Evolutionary conservation across 2,888 invertebrate genomes (phyloP).

Genomic region (Sepioteuthis lessoniana): DNA sequence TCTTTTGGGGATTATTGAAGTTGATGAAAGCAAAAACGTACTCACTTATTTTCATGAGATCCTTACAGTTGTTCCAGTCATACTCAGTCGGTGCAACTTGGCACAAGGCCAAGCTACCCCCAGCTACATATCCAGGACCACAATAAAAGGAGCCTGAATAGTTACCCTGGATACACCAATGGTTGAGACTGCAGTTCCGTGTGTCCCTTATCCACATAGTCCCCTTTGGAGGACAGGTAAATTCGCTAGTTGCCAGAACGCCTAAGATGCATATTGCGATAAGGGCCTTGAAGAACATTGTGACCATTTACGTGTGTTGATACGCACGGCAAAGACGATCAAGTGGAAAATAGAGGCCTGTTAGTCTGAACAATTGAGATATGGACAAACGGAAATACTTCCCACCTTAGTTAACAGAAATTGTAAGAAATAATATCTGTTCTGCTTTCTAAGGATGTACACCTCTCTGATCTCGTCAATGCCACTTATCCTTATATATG

Average conservation of each 20-base stretch:
- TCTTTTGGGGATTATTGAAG: no score
- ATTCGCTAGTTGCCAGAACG: not conserved
- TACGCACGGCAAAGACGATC: not conserved
- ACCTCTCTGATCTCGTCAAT: not conserved
- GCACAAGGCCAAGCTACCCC: slow-evolving; percentile 15
- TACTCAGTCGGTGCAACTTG: not conserved
- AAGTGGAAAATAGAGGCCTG: no score
- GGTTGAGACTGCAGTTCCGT: slow-evolving; percentile 39
- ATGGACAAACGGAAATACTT: not conserved
- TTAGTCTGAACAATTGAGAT: not conserved
- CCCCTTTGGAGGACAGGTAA: slow-evolving; percentile 36
- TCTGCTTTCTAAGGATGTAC: not conserved
- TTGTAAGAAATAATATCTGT: not conserved
- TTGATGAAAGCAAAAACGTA: not conserved
- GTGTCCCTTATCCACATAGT: slow-evolving; percentile 41
- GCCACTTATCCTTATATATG: slow-evolving; percentile 44
- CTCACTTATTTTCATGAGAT: slow-evolving; percentile 47
- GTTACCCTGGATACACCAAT: slow-evolving; percentile 46
- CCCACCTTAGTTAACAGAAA: not conserved
- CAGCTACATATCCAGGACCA: slow-evolving; percentile 39
- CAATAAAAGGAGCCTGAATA: slow-evolving; percentile 40
- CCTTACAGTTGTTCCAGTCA: slow-evolving; percentile 44
- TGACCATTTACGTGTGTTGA: not conserved
- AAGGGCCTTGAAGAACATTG: not conserved
- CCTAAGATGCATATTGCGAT: not conserved